These are phyloP conservation scores for Vireo altiloquus DNA, from an alignment of 2,113 vertebrate genomes.

Conservation along the genomic window DNA sequence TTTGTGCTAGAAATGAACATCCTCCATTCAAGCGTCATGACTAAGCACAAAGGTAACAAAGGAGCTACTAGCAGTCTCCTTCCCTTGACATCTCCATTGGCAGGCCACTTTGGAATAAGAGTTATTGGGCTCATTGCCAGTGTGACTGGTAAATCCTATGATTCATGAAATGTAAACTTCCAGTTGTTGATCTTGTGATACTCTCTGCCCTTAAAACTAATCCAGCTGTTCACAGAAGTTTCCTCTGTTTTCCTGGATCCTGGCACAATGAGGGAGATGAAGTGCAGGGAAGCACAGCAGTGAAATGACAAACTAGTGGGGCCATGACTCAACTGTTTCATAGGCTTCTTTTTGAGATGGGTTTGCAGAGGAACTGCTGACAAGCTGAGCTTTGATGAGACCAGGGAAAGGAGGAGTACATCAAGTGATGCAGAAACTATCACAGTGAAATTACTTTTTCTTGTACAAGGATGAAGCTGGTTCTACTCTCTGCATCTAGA, in stretches of 20 bases:
- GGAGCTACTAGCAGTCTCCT: background rate
- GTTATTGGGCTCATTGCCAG: conserved; percentile 12
- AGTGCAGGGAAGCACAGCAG: background rate
- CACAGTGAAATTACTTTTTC: background rate
- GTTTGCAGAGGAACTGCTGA: background rate
- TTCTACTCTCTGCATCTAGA: background rate
- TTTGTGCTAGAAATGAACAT: background rate
- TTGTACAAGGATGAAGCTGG: background rate
- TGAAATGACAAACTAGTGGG: background rate
- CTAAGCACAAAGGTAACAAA: conserved; percentile 3
- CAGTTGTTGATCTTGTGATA: conserved; percentile 55
- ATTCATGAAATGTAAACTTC: conserved; percentile 45
- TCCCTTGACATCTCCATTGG: background rate
- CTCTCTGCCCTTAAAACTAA: conserved; percentile 39
- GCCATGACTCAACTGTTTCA: background rate
- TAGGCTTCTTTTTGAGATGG: background rate
- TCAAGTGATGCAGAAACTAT: background rate
- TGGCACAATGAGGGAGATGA: background rate
- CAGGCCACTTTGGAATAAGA: conserved; percentile 26
- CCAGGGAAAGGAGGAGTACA: background rate
- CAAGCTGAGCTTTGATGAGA: background rate
- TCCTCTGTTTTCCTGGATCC: background rate
- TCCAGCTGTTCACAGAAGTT: conserved; percentile 26
- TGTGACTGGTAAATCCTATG: conserved; percentile 24
- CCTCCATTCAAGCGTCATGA: background rate